Evolutionary conservation across 2,113 vertebrate species (phyloP).

Genomic region (Sapajus apella): DNA sequence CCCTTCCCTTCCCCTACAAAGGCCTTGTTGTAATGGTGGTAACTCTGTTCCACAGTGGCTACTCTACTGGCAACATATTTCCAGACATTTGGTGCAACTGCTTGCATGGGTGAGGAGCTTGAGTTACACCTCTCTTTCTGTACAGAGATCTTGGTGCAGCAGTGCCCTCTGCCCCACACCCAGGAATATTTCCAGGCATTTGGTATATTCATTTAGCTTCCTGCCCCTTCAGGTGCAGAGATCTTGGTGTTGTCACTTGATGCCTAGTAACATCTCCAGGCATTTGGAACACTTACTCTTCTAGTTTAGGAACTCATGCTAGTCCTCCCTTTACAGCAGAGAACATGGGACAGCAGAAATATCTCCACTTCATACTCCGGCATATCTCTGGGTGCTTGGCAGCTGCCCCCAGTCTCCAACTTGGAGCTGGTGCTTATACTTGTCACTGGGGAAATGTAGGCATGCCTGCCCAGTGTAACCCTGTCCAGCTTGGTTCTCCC

Average conservation of each 20-base stretch:
- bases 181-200: neutral
- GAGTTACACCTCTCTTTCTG: neutral
- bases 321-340: too few relatives aligned
- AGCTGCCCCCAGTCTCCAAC: neutral
- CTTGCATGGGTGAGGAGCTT: neutral
- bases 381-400: too few relatives aligned
- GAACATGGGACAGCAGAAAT: too few relatives aligned
- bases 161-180: neutral
- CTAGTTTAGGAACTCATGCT: too few relatives aligned
- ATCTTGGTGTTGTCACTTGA: neutral
- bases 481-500: neutral
- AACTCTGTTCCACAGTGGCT: neutral
- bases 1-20: neutral
- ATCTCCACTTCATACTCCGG: neutral
- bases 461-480: neutral
- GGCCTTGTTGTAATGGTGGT: neutral
- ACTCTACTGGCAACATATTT: neutral
- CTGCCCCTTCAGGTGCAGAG: neutral
- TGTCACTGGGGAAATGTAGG: neutral
- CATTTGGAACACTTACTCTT: too few relatives aligned
- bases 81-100: neutral
- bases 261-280: too few relatives aligned
- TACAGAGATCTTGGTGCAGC: neutral
- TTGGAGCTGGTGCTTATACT: neutral
- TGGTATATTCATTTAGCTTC: neutral